Percentiles rank a stretch among this genome's conserved stretches.
Evolutionary conservation across 2,113 vertebrate species (phyloP).

Genomic region (Myodes glareolus): DNA sequence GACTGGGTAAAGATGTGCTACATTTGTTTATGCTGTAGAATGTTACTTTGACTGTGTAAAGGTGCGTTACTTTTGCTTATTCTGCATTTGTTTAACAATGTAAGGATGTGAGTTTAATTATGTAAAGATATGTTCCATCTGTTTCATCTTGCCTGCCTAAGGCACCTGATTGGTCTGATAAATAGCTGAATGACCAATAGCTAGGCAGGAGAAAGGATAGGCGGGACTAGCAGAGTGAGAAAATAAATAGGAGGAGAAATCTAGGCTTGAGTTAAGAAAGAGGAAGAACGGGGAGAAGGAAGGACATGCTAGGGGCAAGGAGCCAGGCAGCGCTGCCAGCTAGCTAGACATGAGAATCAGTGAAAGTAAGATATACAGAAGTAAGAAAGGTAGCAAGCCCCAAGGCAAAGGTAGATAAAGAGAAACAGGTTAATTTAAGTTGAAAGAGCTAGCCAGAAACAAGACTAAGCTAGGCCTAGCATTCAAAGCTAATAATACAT

Average conservation of each 20-base stretch:
- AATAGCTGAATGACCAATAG: not conserved
- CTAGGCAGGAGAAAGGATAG: not conserved
- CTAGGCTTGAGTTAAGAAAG: not conserved
- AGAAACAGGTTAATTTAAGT: not conserved
- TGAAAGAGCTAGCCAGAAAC: not conserved
- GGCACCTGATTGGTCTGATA: not conserved
- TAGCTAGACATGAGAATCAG: not conserved
- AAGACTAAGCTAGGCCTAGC: not conserved
- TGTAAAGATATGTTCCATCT: not conserved
- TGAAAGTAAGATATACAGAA: not conserved
- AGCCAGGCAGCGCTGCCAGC: not conserved
- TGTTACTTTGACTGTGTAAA: too few relatives aligned
- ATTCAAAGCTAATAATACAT: not conserved
- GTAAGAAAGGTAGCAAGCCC: not conserved
- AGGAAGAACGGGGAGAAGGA: not conserved
- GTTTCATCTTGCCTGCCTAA: not conserved
- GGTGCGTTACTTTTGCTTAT: not conserved
- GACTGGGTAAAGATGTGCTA: not conserved
- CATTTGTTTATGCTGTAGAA: not conserved
- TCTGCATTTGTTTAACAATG: not conserved
- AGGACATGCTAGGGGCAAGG: not conserved
- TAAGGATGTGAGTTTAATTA: not conserved
- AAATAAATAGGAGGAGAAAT: not conserved
- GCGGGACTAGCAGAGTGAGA: not conserved
- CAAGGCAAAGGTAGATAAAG: not conserved